Evolutionary conservation across 1,140 invertebrate species (phyloP).

Genomic region (Drosophila subobscura): DNA sequence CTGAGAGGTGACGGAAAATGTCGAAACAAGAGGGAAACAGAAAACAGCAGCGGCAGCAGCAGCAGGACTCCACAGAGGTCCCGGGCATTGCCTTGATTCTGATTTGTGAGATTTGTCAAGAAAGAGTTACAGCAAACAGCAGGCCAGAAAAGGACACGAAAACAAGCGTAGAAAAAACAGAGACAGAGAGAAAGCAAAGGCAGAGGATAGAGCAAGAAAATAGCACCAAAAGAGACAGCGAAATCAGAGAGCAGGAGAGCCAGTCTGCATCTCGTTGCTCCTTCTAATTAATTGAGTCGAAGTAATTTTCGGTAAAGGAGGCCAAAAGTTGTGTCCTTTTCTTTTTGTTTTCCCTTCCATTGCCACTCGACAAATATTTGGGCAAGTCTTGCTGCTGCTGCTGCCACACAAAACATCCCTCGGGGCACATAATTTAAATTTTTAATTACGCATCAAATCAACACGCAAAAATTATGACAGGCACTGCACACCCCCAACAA

Average conservation of each 20-base stretch:
- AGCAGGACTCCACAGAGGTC: too few species aligned
- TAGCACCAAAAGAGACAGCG: neutral
- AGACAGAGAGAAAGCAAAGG: constrained; percentile 25
- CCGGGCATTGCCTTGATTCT: constrained; percentile 15
- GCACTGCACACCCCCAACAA: too few species aligned
- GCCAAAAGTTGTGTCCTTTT: constrained; percentile 36
- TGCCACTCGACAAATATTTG: constrained; percentile 66
- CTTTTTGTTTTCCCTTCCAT: constrained; percentile 28
- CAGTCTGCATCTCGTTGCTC: neutral
- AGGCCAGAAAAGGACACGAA: neutral
- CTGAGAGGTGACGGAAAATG: constrained; percentile 42
- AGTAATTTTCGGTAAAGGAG: constrained; percentile 55
- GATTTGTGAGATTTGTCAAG: constrained; percentile 59
- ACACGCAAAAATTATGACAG: constrained; percentile 73
- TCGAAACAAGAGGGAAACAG: constrained; percentile 7
- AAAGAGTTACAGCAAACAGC: constrained; percentile 69
- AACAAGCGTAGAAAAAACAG: neutral
- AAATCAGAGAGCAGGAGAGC: constrained; percentile 6
- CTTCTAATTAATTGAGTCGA: constrained; percentile 79
- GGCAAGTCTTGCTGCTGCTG: constrained; percentile 23
- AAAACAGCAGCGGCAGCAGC: constrained; percentile 3
- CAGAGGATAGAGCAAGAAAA: neutral
- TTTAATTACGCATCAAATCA: constrained; percentile 74
- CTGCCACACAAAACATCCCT: constrained; percentile 38
- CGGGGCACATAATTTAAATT: constrained; percentile 73